phyloP scores from a whole-genome alignment of 64 coral and sea anemone species.

The Orbicella faveolata region DNA sequence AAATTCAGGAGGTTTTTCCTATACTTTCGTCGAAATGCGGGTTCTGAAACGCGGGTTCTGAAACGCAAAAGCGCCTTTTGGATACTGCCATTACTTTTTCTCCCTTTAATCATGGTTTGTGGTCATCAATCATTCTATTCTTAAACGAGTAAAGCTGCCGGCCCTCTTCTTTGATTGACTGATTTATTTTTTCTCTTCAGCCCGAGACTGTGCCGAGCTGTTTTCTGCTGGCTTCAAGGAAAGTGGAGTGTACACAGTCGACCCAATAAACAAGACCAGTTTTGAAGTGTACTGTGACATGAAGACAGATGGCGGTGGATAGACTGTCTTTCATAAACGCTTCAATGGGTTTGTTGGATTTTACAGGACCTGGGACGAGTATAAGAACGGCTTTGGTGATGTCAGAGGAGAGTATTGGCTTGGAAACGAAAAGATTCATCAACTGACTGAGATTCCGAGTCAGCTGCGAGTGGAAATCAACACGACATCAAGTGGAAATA shows the following conservation, averaged over 20 bases:
- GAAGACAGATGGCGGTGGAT: neutral
- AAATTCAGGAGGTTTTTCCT: too few species aligned
- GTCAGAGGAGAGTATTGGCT: conserved; percentile 17
- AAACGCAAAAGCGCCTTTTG: too few species aligned
- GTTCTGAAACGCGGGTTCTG: too few species aligned
- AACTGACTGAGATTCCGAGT: conserved; percentile 23
- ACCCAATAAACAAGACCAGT: conserved; percentile 7
- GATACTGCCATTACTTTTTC: too few species aligned
- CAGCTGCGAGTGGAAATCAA: conserved; percentile 11
- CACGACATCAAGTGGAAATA: neutral
- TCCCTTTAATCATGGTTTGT: too few species aligned
- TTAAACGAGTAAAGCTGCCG: too few species aligned
- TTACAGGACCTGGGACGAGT: conserved; percentile 4
- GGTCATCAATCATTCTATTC: too few species aligned
- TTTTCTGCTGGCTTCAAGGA: conserved; percentile 2
- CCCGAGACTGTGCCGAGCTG: neutral
- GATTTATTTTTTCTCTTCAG: neutral
- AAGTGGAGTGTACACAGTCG: conserved; percentile 8
- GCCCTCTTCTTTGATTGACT: too few species aligned
- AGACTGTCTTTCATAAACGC: conserved; percentile 8
- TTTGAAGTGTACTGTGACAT: conserved; percentile 11
- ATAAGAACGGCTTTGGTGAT: conserved; percentile 15
- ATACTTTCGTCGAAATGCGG: too few species aligned
- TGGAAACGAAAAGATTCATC: conserved; percentile 30
- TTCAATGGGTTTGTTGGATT: neutral